Conservation (phyloP, 2,797 vertebrate genomes). For the Acanthurus lineatus region DNA sequence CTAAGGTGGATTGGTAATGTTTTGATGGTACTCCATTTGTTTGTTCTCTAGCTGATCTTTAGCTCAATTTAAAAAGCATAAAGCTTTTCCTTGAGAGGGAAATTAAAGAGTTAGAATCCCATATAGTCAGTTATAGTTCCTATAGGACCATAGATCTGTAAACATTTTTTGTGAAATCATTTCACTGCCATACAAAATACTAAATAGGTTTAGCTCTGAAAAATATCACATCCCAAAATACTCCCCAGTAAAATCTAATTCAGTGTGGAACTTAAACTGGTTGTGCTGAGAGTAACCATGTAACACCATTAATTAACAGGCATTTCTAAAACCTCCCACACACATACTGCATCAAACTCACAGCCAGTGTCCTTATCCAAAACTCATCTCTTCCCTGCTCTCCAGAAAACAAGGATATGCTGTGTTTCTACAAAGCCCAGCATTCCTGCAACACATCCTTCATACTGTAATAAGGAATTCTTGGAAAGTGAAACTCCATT, state of each 20-base stretch:
- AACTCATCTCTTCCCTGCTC: conserved; percentile 63
- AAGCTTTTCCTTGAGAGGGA: not conserved
- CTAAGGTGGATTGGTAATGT: not conserved
- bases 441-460: conserved; percentile 24
- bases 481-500: conserved; percentile 22
- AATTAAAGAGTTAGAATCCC: not conserved
- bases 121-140: not conserved
- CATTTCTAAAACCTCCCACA: conserved; percentile 81
- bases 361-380: conserved; percentile 80
- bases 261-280: conserved; percentile 53
- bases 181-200: not conserved
- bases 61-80: not conserved
- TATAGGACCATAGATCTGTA: not conserved
- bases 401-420: conserved; percentile 54
- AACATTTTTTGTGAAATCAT: not conserved
- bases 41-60: not conserved
- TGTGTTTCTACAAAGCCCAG: conserved; percentile 59
- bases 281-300: conserved; percentile 70
- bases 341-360: conserved; percentile 80
- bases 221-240: conserved; percentile 56
- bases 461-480: conserved; percentile 25
- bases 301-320: conserved; percentile 83
- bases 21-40: not conserved
- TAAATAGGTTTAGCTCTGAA: conserved; percentile 1
- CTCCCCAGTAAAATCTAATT: conserved; percentile 54